A percentile compares a stretch with the other conserved stretches of the same genome.
Conservation (phyloP, 2,888 invertebrate species). For the Sacculina carcini region DNA sequence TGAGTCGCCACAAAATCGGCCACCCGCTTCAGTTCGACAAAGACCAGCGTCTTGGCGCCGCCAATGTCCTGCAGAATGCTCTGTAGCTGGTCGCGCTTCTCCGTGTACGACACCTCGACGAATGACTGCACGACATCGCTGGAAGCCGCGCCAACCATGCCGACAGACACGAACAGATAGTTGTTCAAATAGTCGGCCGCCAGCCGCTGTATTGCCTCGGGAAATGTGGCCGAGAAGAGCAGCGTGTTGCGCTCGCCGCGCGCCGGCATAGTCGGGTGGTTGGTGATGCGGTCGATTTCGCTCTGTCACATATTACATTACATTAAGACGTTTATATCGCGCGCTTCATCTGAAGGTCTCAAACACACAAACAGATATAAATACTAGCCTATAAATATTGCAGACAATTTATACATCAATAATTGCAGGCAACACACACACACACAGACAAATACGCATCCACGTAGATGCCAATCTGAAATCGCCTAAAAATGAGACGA, state of each 20-base stretch:
- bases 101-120: conserved; percentile 28
- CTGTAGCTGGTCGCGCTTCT: conserved; percentile 49
- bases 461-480: too few species aligned
- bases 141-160: conserved; percentile 77
- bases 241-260: conserved; percentile 31
- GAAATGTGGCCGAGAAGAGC: conserved; percentile 55
- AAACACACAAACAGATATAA: too few species aligned
- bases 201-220: conserved; percentile 21
- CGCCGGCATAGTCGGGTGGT: conserved; percentile 32
- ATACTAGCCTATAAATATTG: too few species aligned
- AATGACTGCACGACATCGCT: conserved; percentile 62
- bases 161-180: conserved; percentile 70
- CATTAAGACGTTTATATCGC: too few species aligned
- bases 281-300: conserved; percentile 30
- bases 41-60: conserved; percentile 72
- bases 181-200: conserved; percentile 15
- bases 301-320: too few species aligned
- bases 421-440: too few species aligned
- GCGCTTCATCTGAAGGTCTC: too few species aligned
- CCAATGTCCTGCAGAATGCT: conserved; percentile 74
- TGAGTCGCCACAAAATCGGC: conserved; percentile 70
- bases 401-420: too few species aligned
- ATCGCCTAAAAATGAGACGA: too few species aligned
- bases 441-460: too few species aligned
- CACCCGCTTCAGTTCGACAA: conserved; percentile 66